Percentiles rank a stretch among this genome's conserved stretches.
Evolutionary conservation across 2,113 vertebrate species (phyloP).

Genomic region (Petrocephalus microphthalmus): DNA sequence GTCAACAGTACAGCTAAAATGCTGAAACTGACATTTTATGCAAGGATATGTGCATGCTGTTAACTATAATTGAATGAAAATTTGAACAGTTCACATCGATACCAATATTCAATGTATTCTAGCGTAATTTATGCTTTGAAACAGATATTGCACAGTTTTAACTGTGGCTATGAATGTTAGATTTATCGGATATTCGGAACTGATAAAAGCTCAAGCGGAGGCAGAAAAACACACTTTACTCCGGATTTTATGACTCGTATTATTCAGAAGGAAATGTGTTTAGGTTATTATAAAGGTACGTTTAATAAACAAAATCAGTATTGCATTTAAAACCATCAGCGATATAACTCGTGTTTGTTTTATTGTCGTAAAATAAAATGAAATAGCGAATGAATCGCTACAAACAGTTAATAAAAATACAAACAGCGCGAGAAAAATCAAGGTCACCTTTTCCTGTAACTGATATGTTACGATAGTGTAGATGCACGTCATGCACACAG

Average conservation of each 20-base stretch:
- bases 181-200: not conserved
- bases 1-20: not conserved
- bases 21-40: not conserved
- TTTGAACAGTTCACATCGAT: not conserved
- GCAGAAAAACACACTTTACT: not conserved
- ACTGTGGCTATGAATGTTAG: not conserved
- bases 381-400: not conserved
- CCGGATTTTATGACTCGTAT: not conserved
- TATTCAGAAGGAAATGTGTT: not conserved
- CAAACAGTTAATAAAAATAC: not conserved
- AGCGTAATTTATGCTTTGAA: not conserved
- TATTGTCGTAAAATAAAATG: not conserved
- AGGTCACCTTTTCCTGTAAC: conserved; percentile 8
- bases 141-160: not conserved
- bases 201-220: not conserved
- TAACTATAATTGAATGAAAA: not conserved
- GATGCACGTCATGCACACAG: not conserved
- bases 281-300: not conserved
- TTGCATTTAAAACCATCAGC: not conserved
- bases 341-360: not conserved
- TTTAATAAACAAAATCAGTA: not conserved
- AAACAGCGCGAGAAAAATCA: not conserved
- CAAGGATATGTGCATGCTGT: not conserved
- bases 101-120: not conserved
- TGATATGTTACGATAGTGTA: not conserved